These are phyloP conservation scores for Microtus californicus DNA, from an alignment of 2,797 vertebrate species.

Conservation along the genomic window DNA sequence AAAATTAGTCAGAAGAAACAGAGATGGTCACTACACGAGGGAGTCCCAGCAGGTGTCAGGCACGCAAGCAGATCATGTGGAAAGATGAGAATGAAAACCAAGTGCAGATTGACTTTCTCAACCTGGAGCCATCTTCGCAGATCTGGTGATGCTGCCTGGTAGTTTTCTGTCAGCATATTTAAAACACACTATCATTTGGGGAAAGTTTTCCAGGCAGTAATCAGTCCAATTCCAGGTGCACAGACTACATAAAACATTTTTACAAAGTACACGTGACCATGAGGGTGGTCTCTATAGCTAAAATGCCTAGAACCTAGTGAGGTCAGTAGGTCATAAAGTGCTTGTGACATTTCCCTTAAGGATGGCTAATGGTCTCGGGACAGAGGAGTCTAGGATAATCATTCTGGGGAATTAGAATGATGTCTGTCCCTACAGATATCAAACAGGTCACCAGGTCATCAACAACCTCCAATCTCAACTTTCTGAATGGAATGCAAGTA, in stretches of 20 bases:
- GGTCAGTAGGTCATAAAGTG: background rate
- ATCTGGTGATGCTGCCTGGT: background rate
- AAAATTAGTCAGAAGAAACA: background rate
- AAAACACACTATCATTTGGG: background rate
- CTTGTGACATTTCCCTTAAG: background rate
- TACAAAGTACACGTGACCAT: background rate
- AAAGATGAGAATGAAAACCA: background rate
- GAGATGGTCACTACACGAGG: background rate
- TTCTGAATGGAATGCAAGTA: background rate
- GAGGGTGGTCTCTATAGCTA: background rate
- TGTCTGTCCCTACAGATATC: background rate
- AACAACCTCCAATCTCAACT: background rate
- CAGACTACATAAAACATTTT: background rate
- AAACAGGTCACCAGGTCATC: background rate
- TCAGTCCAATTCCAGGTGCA: background rate
- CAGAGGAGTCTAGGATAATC: background rate
- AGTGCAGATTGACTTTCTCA: background rate
- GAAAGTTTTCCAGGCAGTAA: background rate
- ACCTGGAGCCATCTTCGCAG: background rate
- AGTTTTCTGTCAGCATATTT: background rate
- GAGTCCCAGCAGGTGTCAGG: background rate
- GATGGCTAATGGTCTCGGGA: background rate
- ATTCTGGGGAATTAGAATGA: background rate
- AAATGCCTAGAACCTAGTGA: background rate
- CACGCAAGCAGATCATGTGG: background rate